Base-by-base conservation (phyloP, 1,140 invertebrate species). In the Lasaia peninsularis region DNA sequence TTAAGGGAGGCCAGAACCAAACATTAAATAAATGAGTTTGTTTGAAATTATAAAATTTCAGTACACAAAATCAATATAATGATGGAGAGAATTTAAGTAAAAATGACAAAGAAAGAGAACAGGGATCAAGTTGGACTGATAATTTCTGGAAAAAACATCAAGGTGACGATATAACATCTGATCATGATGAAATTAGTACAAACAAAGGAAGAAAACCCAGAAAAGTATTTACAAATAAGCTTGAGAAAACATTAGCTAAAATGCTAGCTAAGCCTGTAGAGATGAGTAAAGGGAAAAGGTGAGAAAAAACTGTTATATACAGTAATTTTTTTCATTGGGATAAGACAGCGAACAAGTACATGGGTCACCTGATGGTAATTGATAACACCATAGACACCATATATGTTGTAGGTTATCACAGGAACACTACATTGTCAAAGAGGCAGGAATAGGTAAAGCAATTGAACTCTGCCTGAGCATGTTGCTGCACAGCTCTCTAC, bases 201-300 rank as follows among this genome's bases (percentile, higher is more conserved):
- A 2, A 28, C 14, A 33, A 51, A 0, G 11, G 14, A 3, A 49
- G 32, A 8, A 54, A 44, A 11, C 14, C 14, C 1, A n/a, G 33
- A 33, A 50, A 33, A 37, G 14, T 31, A 8, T 53, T 37, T 24
- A 37, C 35, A 9, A 69, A 62, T 51, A 52, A 57, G 35, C 24
- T 67, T 7, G 63, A 73, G 35, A 61, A 61, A 40, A 57, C 52
- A 20, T 51, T 74, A n/a, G 60, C 62, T 24, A 63, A 67, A 10
- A 62, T 62, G 37, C 50, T 72, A 3, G 44, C 57, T 3, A 62
- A 70, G 20, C 72, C 72, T 0, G 63, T 67, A 5, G 65, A 70
- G 51, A 66, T 71, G 48, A 72, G 56, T 31, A 73, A 71, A 56
- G 76, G 69, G 9, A 70, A 63, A 48, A 75, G 69, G 76, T 78